Base-by-base conservation (phyloP, 2,113 vertebrate species). In the Bucco capensis region DNA sequence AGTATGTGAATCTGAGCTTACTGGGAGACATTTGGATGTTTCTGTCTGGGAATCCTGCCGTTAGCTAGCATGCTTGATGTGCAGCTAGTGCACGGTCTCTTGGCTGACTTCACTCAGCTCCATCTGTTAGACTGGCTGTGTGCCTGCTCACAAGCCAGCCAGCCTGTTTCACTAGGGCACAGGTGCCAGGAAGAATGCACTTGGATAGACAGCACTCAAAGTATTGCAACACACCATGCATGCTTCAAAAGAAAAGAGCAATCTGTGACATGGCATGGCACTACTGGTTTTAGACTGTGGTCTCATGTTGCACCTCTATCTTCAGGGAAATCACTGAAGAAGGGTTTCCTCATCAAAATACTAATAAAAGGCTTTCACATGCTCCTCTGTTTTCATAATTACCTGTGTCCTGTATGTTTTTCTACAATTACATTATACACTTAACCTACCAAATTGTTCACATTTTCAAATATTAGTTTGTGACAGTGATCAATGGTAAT, bases 81-180 rank as follows among this genome's bases (percentile, higher is more conserved):
- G n/a, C 92, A 88, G 80, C 87, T 31, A 19, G 60, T 86, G 66
- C 88, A 75, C 60, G 87, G 86, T 90, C 94, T 86, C 92, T 93
- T 95, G 94, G 94, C 95, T 96, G 93, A 93, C 86, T 95, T 88
- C 89, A 84, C 94, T 94, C 91, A 66, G 89, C 88, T 82, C 97
- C 97, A 94, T 97, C 97, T 97, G 96, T 80, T 75, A 67, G 50
- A 57, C 88, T 97, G 97, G 96, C 96, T 90, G 51, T 28, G 56
- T 72, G 96, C 96, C 97, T 88, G 90, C 87, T 96, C 94, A 93
- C 95, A 95, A 87, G 83, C 66, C 87, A 83, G 72, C 50, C 89
- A 83, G 92, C 95, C 86, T 93, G 89, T 86, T 94, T 94, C 89
- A 78, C 88, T 57, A 78, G 76, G 96, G 88, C 94, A 91, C 82